Percentiles rank a stretch among this genome's conserved stretches.
These are phyloP conservation scores for Tetraodon nigroviridis DNA, from an alignment of 2,113 vertebrate genomes.

Conservation along the genomic window DNA sequence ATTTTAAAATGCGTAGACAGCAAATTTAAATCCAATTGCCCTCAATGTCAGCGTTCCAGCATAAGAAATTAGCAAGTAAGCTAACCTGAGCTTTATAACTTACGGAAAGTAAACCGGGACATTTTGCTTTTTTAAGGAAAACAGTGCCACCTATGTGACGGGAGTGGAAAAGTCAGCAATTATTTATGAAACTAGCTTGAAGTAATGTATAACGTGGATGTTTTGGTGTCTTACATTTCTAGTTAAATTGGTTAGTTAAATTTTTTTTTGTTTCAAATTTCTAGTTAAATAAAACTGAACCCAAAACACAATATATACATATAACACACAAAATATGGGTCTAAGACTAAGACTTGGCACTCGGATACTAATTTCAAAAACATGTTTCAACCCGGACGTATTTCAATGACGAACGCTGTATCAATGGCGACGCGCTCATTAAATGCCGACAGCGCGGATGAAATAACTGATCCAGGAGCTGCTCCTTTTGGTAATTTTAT, in stretches of 20 bases:
- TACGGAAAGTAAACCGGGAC: slow-evolving; percentile 26
- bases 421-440: slow-evolving; percentile 52
- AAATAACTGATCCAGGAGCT: slow-evolving; percentile 74
- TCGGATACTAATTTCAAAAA: background rate
- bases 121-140: background rate
- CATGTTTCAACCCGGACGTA: slow-evolving; percentile 37
- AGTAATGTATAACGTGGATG: background rate
- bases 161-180: slow-evolving; percentile 9
- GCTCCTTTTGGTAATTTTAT: slow-evolving; percentile 90
- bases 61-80: background rate
- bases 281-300: background rate
- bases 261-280: too few relatives aligned
- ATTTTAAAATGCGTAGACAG: background rate
- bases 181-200: background rate
- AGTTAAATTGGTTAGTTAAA: too few relatives aligned
- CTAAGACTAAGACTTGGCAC: background rate
- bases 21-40: too few relatives aligned
- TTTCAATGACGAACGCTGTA: slow-evolving; percentile 14
- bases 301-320: too few relatives aligned
- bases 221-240: background rate
- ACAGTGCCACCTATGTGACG: slow-evolving; percentile 10
- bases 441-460: background rate
- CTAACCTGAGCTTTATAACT: slow-evolving; percentile 34
- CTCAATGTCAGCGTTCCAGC: slow-evolving; percentile 48
- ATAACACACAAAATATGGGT: too few relatives aligned